A percentile compares a stretch with the other conserved stretches of the same genome.
phyloP scores from a whole-genome alignment of 2,888 invertebrate genomes.

The Muscina levida region DNA sequence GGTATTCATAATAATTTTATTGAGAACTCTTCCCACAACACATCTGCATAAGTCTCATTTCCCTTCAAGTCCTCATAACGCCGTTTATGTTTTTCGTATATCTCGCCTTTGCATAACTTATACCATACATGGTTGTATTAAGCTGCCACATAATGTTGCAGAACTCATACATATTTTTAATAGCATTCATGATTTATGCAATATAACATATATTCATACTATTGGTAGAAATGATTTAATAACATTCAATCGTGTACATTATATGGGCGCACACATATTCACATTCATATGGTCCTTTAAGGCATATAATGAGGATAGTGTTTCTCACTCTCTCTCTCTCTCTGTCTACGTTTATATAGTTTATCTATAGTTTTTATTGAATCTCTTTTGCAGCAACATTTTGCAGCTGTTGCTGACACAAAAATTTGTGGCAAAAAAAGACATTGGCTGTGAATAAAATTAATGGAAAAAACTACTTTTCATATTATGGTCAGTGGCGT shows the following conservation, averaged over 20 bases:
- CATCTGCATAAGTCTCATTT: too few species aligned
- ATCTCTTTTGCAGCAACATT: constrained; percentile 19
- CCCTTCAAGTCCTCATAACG: too few species aligned
- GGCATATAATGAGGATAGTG: too few species aligned
- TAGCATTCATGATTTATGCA: background rate
- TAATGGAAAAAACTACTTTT: background rate
- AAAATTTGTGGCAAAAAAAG: constrained; percentile 9
- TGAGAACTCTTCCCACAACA: too few species aligned
- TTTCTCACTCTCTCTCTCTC: too few species aligned
- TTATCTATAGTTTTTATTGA: background rate
- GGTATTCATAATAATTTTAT: too few species aligned
- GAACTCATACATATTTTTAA: background rate
- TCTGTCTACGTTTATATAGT: too few species aligned
- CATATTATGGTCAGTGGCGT: constrained; percentile 34
- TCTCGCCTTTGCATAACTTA: too few species aligned
- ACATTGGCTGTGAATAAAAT: constrained; percentile 38
- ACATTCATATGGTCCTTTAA: too few species aligned
- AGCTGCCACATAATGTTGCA: constrained; percentile 5
- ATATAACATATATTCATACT: background rate
- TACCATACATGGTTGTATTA: background rate
- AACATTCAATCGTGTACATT: background rate
- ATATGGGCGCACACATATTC: background rate
- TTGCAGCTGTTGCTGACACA: constrained; percentile 53
- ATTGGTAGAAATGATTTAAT: too few species aligned
- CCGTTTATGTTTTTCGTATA: too few species aligned